Percentiles rank a stretch among this genome's conserved stretches.
These are phyloP conservation scores for Hippocampus mohnikei DNA, from an alignment of 2,113 vertebrate species.

Conservation along the genomic window DNA sequence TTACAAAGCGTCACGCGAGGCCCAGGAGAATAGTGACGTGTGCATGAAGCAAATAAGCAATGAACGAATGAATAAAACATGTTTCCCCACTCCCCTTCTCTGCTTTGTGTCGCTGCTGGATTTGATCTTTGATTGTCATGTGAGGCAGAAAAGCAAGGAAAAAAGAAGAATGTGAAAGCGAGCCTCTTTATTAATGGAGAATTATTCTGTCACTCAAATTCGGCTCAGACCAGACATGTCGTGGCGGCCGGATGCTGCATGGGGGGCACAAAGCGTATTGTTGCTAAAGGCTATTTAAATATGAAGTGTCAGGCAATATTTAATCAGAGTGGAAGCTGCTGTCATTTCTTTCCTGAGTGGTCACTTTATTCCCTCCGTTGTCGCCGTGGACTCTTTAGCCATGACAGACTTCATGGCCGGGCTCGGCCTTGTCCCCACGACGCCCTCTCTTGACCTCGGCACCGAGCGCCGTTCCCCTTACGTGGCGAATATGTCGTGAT, in stretches of 20 bases:
- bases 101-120: slow-evolving; percentile 8
- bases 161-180: slow-evolving; percentile 23
- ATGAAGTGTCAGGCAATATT: slow-evolving; percentile 44
- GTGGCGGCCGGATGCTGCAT: slow-evolving; percentile 34
- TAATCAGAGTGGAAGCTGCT: slow-evolving; percentile 29
- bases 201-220: slow-evolving; percentile 60
- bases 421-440: neutral
- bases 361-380: slow-evolving; percentile 9
- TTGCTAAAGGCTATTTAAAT: slow-evolving; percentile 48
- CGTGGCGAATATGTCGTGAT: neutral
- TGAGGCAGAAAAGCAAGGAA: slow-evolving; percentile 17
- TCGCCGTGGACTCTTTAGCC: neutral
- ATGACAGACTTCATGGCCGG: neutral
- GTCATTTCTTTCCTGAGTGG: neutral
- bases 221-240: slow-evolving; percentile 33
- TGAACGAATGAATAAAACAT: slow-evolving; percentile 6
- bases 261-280: slow-evolving; percentile 37
- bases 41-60: slow-evolving; percentile 1
- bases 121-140: slow-evolving; percentile 25
- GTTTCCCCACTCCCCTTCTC: neutral
- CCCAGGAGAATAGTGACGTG: neutral
- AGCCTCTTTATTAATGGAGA: slow-evolving; percentile 49
- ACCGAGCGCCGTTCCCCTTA: neutral
- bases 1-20: neutral
- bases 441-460: slow-evolving; percentile 1